Base-by-base conservation (phyloP, 2,113 vertebrate species). In the Opisthocomus hoazin region DNA sequence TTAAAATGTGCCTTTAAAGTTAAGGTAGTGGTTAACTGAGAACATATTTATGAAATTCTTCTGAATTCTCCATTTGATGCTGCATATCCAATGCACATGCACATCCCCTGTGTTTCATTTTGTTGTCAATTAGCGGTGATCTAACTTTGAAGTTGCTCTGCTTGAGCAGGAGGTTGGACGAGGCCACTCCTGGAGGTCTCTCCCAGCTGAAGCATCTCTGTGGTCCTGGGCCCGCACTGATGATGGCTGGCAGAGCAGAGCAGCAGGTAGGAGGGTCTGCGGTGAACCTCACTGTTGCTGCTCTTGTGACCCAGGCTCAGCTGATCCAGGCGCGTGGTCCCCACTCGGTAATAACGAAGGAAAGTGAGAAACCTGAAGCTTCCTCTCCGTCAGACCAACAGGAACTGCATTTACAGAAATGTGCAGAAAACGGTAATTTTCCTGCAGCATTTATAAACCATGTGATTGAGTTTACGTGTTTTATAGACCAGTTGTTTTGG, bases 321-420 rank as follows among this genome's bases (percentile, higher is more conserved):
- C 84, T 96, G 93, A 89, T 80, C 57, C 0, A 0, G 1, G 68
- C 12, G 3, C 4, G 1, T 83, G 65, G 70, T 61, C 48, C 53
- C 14, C 24, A 26, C 22, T 30, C 34, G 32, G 34, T 54, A 50
- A 69, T 50, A 92, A 92, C 2, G 9, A 84, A 85, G 50, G 37
- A 97, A 96, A 96, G 77, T 83, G 87, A 83, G 75, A 95, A 94
- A 96, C 63, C 54, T 85, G 77, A 80, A 73, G 37, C 70, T 93
- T 95, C 91, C 87, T 94, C 84, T 79, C 61, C 1, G 0, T 64
- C 70, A 89, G 58, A 46, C 65, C 58, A 69, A 41, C 19, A 48
- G 80, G 43, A 91, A 69, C 2, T 89, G 29, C 6, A 4, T 93
- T 87, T 92, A 53, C 26, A 66, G 82, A 66, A 65, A 86, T 5